A percentile compares a stretch with the other conserved stretches of the same genome.
These are phyloP conservation scores for Phorcus lineatus DNA, from an alignment of 2,888 invertebrate genomes.

Conservation along the genomic window DNA sequence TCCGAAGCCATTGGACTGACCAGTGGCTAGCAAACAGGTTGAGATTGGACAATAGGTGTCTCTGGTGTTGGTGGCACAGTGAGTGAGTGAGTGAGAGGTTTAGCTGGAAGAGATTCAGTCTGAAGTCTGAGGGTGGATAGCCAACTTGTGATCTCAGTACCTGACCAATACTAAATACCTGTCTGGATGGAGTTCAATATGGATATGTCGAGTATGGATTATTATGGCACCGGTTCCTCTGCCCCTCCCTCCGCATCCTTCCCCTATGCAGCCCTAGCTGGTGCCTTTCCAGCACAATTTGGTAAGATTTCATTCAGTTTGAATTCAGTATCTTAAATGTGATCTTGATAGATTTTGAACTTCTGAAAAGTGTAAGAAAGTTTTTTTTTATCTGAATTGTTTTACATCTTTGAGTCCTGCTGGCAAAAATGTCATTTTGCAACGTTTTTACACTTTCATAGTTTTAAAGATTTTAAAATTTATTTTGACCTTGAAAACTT, in stretches of 20 bases:
- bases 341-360: too few species aligned
- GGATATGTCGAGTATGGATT: conserved; percentile 24
- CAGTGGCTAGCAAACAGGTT: not conserved
- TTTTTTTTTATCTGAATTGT: too few species aligned
- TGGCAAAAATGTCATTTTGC: too few species aligned
- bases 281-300: conserved; percentile 13
- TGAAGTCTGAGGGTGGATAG: not conserved
- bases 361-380: too few species aligned
- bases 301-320: not conserved
- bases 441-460: too few species aligned
- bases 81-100: not conserved
- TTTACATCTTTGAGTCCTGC: too few species aligned
- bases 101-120: not conserved
- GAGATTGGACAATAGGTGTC: conserved; percentile 16
- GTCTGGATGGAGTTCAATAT: not conserved
- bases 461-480: too few species aligned
- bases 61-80: not conserved
- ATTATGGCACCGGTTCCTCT: not conserved
- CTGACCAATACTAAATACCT: not conserved
- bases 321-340: too few species aligned
- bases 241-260: not conserved
- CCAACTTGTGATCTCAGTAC: not conserved
- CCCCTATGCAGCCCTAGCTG: conserved; percentile 14
- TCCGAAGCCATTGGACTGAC: conserved; percentile 16
- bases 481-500: too few species aligned